These are phyloP conservation scores for Dendrocincla tyrannina DNA, from an alignment of 2,797 vertebrate genomes.

Conservation along the genomic window DNA sequence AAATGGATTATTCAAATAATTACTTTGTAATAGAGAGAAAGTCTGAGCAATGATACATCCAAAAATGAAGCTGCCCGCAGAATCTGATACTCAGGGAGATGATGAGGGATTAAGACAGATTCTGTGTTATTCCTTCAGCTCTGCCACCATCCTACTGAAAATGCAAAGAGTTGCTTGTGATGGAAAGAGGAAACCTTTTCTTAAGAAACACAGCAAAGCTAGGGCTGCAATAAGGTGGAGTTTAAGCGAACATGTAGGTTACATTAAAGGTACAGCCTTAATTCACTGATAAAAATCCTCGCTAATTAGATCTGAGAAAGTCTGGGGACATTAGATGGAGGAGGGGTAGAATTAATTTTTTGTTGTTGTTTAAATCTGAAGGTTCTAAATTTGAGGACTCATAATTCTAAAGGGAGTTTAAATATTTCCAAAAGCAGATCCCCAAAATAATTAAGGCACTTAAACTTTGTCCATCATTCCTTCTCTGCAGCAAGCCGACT, in stretches of 20 bases:
- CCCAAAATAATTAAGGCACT: not conserved
- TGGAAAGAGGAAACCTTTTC: not conserved
- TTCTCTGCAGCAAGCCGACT: not conserved
- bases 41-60: constrained; percentile 46
- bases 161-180: not conserved
- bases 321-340: not conserved
- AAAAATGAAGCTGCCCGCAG: constrained; percentile 52
- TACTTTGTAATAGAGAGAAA: constrained; percentile 41
- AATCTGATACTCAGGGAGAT: constrained; percentile 56
- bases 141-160: constrained; percentile 12
- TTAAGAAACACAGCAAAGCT: not conserved
- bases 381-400: not conserved
- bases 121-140: constrained; percentile 22
- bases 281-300: constrained; percentile 1
- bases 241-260: not conserved
- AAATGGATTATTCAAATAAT: constrained; percentile 65
- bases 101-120: constrained; percentile 52
- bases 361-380: not conserved
- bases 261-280: not conserved
- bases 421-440: not conserved
- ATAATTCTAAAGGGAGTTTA: not conserved
- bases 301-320: not conserved
- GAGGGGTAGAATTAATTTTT: not conserved
- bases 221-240: not conserved
- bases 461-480: not conserved